A percentile compares a stretch with the other conserved stretches of the same genome.
phyloP scores from a whole-genome alignment of 23 tunicate genomes.

The Corella eumyota region DNA sequence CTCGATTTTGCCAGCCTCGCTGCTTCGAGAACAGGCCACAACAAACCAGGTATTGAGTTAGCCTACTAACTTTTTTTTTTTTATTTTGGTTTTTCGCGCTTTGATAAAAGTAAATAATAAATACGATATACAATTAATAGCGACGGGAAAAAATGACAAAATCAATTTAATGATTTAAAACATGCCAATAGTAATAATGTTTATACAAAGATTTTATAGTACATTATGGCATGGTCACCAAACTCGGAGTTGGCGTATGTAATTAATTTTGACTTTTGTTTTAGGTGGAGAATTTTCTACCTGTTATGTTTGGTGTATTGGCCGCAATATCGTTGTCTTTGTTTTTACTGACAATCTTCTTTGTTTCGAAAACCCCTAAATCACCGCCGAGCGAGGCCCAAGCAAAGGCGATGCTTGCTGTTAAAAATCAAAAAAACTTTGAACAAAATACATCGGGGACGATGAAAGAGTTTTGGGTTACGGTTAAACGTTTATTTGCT shows the following conservation, averaged over 20 bases:
- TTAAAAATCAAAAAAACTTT: not conserved
- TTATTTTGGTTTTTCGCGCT: too few species aligned
- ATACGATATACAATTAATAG: too few species aligned
- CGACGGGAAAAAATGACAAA: too few species aligned
- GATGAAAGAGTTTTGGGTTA: constrained; percentile 1
- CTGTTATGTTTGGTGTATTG: constrained; percentile 17
- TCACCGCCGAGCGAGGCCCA: constrained; percentile 48
- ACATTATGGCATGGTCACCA: too few species aligned
- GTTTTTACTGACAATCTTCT: not conserved
- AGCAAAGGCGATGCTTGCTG: constrained; percentile 10
- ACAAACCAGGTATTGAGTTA: constrained; percentile 1
- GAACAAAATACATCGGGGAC: constrained; percentile 1
- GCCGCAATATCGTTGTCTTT: constrained; percentile 7
- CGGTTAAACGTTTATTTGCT: constrained; percentile 11
- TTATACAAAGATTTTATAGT: too few species aligned
- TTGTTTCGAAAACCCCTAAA: constrained; percentile 23
- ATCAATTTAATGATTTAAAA: too few species aligned
- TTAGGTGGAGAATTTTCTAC: not conserved
- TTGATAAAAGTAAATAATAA: too few species aligned
- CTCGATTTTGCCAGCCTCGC: constrained; percentile 13
- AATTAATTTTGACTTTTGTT: not conserved
- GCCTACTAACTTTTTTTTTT: too few species aligned
- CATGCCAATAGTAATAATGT: too few species aligned
- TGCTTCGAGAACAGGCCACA: not conserved
- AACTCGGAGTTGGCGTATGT: not conserved